Evolutionary conservation across 1,140 invertebrate species (phyloP).

Genomic region (Chironomus tepperi): DNA sequence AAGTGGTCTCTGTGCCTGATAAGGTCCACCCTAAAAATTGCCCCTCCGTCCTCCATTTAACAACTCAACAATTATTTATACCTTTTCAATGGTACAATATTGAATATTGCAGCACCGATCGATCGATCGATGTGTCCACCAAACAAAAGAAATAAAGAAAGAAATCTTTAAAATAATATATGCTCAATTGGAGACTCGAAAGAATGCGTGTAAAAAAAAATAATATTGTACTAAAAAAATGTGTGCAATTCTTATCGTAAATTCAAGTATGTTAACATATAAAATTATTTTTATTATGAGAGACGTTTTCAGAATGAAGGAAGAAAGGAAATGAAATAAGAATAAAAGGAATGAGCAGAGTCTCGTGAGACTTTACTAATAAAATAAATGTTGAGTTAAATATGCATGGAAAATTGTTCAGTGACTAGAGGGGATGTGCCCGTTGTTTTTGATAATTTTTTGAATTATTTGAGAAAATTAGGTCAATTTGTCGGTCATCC

Average conservation of each 20-base stretch:
- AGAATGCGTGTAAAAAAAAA: conserved; percentile 13
- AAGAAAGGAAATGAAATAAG: background rate
- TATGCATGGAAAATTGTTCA: background rate
- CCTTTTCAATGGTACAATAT: background rate
- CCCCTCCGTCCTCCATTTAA: no score
- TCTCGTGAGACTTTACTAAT: background rate
- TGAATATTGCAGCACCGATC: background rate
- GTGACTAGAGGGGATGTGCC: background rate
- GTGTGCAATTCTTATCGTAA: background rate
- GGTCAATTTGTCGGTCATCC: no score
- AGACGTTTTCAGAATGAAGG: background rate
- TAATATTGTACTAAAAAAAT: no score
- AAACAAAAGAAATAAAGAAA: no score
- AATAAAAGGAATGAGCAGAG: background rate
- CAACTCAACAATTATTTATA: no score
- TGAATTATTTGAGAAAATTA: no score
- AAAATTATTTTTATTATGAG: no score
- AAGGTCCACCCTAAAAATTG: no score
- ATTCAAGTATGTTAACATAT: background rate
- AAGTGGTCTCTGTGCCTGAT: no score
- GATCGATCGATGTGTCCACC: background rate
- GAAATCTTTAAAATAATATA: background rate
- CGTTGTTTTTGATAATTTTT: no score
- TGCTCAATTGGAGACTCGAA: background rate
- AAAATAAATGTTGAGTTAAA: background rate